These are phyloP conservation scores for Capromys pilorides DNA, from an alignment of 2,797 vertebrate genomes.

Conservation along the genomic window DNA sequence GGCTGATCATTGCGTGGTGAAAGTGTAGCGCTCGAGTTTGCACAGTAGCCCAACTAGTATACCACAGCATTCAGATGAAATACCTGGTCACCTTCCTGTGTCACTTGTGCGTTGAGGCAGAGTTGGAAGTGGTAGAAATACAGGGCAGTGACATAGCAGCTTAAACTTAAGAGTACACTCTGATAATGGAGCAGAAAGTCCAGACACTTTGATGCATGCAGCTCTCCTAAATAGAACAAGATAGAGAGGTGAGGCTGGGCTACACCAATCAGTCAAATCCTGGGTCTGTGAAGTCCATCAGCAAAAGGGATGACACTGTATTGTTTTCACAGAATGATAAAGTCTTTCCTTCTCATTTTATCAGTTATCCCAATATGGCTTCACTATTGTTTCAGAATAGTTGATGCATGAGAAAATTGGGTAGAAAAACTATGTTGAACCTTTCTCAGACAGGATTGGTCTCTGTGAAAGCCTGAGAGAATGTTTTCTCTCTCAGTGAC, in stretches of 20 bases:
- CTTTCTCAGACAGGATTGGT: constrained; percentile 91
- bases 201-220: constrained; percentile 96
- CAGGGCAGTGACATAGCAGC: constrained; percentile 95
- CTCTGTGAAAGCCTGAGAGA: too few species aligned
- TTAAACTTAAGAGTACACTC: constrained; percentile 93
- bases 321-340: neutral
- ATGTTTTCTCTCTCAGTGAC: too few species aligned
- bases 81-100: constrained; percentile 94
- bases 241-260: constrained; percentile 88
- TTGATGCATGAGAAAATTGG: constrained; percentile 23
- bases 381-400: constrained; percentile 47
- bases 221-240: constrained; percentile 93
- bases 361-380: constrained; percentile 19
- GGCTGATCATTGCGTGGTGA: constrained; percentile 86
- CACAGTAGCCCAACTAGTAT: constrained; percentile 95
- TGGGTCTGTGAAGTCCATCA: neutral
- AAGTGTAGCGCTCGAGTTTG: constrained; percentile 94
- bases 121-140: constrained; percentile 96
- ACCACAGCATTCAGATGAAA: constrained; percentile 97
- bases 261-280: too few species aligned
- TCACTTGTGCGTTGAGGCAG: constrained; percentile 92
- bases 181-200: constrained; percentile 96
- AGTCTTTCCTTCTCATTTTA: neutral
- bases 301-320: neutral
- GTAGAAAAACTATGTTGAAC: constrained; percentile 33